Base-by-base conservation (phyloP, 2,797 vertebrate genomes). In the Lepus oiostolus region DNA sequence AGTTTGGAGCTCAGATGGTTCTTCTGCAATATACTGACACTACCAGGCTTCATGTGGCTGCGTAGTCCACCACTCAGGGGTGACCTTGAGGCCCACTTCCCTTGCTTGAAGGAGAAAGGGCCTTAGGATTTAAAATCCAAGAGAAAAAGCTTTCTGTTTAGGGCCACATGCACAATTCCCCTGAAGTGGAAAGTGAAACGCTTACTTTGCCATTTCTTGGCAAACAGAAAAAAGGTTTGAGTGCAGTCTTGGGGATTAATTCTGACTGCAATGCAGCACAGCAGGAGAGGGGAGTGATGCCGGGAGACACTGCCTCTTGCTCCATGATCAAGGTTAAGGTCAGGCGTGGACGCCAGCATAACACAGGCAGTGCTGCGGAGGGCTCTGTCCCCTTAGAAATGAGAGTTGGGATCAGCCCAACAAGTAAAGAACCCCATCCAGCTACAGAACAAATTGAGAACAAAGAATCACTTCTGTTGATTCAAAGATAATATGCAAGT, bases 211-310 rank as follows among this genome's bases (percentile, higher is more conserved):
- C 22, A 35, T 81, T 85, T 87, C 60, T 93, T 75, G 62, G 81
- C 63, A 85, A 81, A 85, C 72, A 91, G 58, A 82, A 88, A 85
- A 89, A 77, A 91, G 63, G 42, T 91, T 90, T 4, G 58, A 16
- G 9, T 9, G 28, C 79, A 67, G 74, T 10, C 24, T 75, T 21
- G 63, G n/a, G 70, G 77, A 79, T 90, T 70, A n/a, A 80, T 86
- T 83, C 71, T 75, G 42, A 91, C 32, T 70, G 62, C n/a, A 94
- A 21, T 72, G 1, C 28, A 65, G 47, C n/a, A 21, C n/a, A 72
- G 50, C 0, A 68, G 71, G 7, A 38, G 38, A 75, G 30, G 52
- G 16, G 58, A 19, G 42, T 62, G n/a, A 35, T 38, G 28, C 28
- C 62, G 12, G 35, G 19, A 47, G 13, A 38, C 2, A 3, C 22